Conservation (phyloP, 2,888 invertebrate genomes). For the Papilio protenor region DNA sequence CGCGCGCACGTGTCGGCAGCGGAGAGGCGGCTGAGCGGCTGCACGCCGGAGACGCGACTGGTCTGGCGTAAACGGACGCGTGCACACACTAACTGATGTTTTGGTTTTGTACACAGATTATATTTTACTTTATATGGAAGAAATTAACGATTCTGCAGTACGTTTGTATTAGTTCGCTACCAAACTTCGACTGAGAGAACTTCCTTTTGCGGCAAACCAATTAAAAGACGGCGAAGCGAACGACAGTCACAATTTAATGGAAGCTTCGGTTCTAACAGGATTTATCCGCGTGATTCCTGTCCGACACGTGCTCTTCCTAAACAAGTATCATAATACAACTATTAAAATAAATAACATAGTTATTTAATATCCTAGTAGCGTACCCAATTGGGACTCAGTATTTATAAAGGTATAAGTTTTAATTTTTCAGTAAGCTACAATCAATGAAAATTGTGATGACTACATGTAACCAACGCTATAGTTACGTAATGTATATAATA, state of each 20-base stretch:
- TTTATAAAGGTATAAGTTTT: neutral
- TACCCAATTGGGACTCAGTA: neutral
- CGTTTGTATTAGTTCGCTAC: conserved; percentile 56
- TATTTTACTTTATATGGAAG: conserved; percentile 14
- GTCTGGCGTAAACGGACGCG: conserved; percentile 51
- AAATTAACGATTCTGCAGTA: neutral
- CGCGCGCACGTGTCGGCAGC: neutral
- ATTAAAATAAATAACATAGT: neutral
- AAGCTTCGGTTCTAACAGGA: conserved; percentile 80
- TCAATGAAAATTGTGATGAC: neutral
- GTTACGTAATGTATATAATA: neutral
- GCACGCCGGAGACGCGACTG: conserved; percentile 75
- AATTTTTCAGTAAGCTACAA: neutral
- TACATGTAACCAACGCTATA: neutral
- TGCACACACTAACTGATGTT: conserved; percentile 49
- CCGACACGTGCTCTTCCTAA: conserved; percentile 35
- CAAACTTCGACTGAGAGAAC: conserved; percentile 65
- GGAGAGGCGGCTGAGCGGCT: conserved; percentile 68
- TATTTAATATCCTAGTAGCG: neutral
- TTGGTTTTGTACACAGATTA: conserved; percentile 36
- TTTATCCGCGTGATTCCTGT: conserved; percentile 67
- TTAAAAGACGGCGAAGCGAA: conserved; percentile 70
- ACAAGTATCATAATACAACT: conserved; percentile 3
- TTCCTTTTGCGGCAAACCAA: conserved; percentile 63
- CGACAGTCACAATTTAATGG: conserved; percentile 68